Percentiles rank a stretch among this genome's conserved stretches.
Evolutionary conservation across 2,888 invertebrate species (phyloP).

Genomic region (Entomobrya proxima): DNA sequence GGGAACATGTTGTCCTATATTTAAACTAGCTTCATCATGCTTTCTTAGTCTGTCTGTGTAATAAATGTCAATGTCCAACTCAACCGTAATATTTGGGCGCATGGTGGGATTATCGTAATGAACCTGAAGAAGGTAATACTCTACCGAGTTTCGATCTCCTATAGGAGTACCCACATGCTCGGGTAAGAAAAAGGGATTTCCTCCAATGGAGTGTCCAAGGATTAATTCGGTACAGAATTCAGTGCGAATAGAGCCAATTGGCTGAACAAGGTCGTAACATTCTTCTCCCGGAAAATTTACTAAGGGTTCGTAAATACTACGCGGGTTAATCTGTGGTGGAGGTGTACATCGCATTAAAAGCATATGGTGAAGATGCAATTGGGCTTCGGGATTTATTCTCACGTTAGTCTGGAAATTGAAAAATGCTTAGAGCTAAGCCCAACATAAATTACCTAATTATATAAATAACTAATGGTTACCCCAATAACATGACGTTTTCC

Average conservation of each 20-base stretch:
- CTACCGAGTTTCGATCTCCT: neutral
- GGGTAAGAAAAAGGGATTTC: constrained; percentile 2
- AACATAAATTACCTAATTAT: neutral
- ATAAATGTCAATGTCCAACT: constrained; percentile 4
- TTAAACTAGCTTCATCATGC: constrained; percentile 2
- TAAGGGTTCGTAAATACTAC: neutral
- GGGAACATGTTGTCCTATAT: constrained; percentile 29
- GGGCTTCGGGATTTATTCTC: neutral
- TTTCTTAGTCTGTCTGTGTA: constrained; percentile 5
- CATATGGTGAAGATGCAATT: constrained; percentile 17
- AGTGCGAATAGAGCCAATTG: neutral
- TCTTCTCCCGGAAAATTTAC: neutral
- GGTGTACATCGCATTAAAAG: constrained; percentile 26
- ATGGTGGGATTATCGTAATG: neutral
- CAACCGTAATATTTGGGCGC: neutral
- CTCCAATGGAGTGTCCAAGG: neutral
- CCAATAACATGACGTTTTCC: constrained; percentile 22
- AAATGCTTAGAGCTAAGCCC: too few relatives aligned
- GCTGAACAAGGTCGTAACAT: neutral
- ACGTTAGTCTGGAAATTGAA: neutral
- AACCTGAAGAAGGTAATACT: neutral
- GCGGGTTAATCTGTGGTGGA: too few relatives aligned
- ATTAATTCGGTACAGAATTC: neutral
- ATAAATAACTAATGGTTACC: neutral
- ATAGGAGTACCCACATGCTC: constrained; percentile 45